Evolutionary conservation across 2,888 invertebrate species (phyloP), one percentile per base, ranked within the genome.

Genomic region (Mythimna loreyi): DNA sequence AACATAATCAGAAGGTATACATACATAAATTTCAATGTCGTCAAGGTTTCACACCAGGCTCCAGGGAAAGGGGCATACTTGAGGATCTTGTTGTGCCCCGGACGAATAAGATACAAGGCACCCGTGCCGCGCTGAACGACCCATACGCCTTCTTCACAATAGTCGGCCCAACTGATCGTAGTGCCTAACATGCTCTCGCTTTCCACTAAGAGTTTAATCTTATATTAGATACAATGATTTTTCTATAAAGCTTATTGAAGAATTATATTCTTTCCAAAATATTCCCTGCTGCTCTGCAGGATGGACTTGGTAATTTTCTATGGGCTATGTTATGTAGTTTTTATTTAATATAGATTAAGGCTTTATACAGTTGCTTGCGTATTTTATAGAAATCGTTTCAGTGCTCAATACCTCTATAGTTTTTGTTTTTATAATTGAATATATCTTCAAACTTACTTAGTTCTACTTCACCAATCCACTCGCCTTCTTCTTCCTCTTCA

Each of bases 381-480:
- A n/a, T 36, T 36, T 13, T 11, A 36, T 36, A 36, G 36, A 36
- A 36, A 36, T 36, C 36, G 13, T 13, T 36, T 13, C 36, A 36
- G 36, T 11, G 36, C 36, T 13, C 36, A 13, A 13, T 4, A 36
- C 13, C 13, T 36, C 33, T 36, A 11, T 11, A 36, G 11, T 36
- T 36, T 30, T 36, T 36, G 33, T 36, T 36, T 36, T 43, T 19
- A 7, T 43, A 19, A 43, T 43, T 43, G 5, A 43, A 19, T 19
- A 43, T 21, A n/a, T 47, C 1, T 19, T 6, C 1, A 1, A 60
- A 75, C 89, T 86, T 92, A 97, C 97, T 96, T 70, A 98, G 94
- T 84, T 97, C 96, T 82, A 98, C 92, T 89, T 97, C 97, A 19
- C 95, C 94, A 50, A 92, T 33, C 91, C 92, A 95, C 43, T 87